phyloP scores from a whole-genome alignment of 2,888 invertebrate species.

The Nemurella pictetii region DNA sequence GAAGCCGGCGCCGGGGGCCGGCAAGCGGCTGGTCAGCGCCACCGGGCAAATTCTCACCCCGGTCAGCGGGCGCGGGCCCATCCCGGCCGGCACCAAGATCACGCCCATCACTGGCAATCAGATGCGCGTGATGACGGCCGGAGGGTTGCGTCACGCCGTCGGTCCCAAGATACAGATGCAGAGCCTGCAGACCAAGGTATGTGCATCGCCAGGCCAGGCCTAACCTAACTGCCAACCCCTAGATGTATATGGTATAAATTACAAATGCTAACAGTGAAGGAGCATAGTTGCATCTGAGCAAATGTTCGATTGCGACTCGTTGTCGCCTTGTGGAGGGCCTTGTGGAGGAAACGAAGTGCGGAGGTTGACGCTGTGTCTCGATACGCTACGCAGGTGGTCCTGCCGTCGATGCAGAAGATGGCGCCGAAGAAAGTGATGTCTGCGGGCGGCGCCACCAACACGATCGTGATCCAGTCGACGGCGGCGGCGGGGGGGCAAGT shows the following conservation, averaged over 20 bases:
- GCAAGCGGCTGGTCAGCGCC: conserved; percentile 45
- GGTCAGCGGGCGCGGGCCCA: conserved; percentile 26
- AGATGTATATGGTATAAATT: too few species aligned
- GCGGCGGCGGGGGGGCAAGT: too few species aligned
- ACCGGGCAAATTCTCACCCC: conserved; percentile 36
- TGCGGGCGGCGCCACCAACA: not conserved
- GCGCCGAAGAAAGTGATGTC: not conserved
- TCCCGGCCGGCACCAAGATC: conserved; percentile 48
- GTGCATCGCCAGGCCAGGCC: too few species aligned
- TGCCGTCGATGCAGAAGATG: conserved; percentile 31
- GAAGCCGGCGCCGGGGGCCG: conserved; percentile 60
- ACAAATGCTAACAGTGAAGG: too few species aligned
- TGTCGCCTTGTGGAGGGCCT: too few species aligned
- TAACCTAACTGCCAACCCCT: too few species aligned
- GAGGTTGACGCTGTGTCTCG: too few species aligned
- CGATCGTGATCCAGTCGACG: too few species aligned
- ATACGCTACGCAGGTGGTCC: conserved; percentile 1
- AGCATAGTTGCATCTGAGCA: too few species aligned
- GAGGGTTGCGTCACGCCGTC: conserved; percentile 41
- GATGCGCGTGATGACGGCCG: conserved; percentile 51
- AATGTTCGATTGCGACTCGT: too few species aligned
- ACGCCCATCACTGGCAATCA: conserved; percentile 52
- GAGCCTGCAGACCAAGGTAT: conserved; percentile 37
- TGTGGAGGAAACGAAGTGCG: too few species aligned
- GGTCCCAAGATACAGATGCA: conserved; percentile 38